Base-by-base conservation (phyloP, 2,113 vertebrate species). In the Mola mola region DNA sequence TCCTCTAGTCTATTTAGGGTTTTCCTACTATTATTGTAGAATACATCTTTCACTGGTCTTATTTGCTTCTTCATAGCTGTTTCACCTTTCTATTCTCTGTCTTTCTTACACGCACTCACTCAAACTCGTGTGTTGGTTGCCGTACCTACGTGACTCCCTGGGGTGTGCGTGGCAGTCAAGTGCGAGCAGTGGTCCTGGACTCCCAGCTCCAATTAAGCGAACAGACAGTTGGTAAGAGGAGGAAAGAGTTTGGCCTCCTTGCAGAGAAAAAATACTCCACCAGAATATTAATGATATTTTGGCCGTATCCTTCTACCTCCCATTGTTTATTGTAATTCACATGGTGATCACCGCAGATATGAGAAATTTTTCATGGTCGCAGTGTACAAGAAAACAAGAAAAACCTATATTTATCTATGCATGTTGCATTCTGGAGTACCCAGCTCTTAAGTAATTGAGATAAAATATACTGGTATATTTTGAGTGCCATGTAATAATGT, bases 191-290 rank as follows among this genome's bases (percentile, higher is more conserved):
- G 75, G 51, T 70, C 66, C 48, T 68, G 44, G 68, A 75, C 64
- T 79, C 70, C 65, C 67, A 75, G 81, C 70, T 83, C 78, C 83
- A 87, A 86, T 87, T 87, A 89, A 70, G 60, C 42, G 76, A 84
- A 81, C 70, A 83, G 79, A 82, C 79, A 82, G 67, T 83, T 74
- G 67, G 55, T 61, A 60, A 80, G 80, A 61, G 62, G 22, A 12
- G 31, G 56, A 26, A 46, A 31, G 46, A 52, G 57, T 40, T 37
- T 57, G 60, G 61, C 51, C 52, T 67, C 51, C 50, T 52, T n/a
- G 29, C 63, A 72, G 79, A 77, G 17, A 3, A 55, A 61, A 77
- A 53, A 79, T 58, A 64, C 79, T 50, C 61, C 28, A 62, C 41
- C 59, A 79, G 83, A 84, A 86, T 83, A 68, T 84, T 84, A 85